Evolutionary conservation across 1,140 invertebrate genomes (phyloP).

Genomic region (Micrasema longulum): DNA sequence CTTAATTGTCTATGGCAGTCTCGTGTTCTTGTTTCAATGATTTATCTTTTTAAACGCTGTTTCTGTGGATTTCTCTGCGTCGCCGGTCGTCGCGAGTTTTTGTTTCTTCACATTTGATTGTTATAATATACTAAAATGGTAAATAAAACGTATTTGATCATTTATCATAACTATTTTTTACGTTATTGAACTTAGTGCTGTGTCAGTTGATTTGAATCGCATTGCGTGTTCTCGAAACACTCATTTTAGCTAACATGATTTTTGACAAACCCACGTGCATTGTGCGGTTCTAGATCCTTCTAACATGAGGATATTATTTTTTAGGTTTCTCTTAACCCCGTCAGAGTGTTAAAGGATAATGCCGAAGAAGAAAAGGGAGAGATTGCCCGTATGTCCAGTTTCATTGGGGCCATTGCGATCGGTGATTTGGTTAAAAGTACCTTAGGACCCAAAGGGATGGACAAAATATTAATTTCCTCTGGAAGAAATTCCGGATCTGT

Average conservation of each 20-base stretch:
- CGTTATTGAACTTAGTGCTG: not conserved
- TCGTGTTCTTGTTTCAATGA: too few relatives aligned
- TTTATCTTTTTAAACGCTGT: too few relatives aligned
- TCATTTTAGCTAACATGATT: conserved; percentile 16
- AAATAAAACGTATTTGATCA: conserved; percentile 2
- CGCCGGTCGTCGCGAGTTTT: conserved; percentile 18
- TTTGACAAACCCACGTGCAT: conserved; percentile 39
- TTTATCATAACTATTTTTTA: not conserved
- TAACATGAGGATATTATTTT: conserved; percentile 17
- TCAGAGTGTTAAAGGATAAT: conserved; percentile 93
- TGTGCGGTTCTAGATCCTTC: conserved; percentile 46
- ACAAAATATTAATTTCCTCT: conserved; percentile 95
- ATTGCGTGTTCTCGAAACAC: too few relatives aligned
- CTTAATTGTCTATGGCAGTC: too few relatives aligned
- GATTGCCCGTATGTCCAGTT: conserved; percentile 94
- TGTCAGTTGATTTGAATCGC: not conserved
- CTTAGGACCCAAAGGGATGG: conserved; percentile 99
- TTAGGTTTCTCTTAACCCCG: conserved; percentile 91
- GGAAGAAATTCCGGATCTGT: conserved; percentile 81
- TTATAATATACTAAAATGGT: conserved; percentile 12
- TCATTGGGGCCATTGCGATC: conserved; percentile 98
- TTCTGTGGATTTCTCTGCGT: conserved; percentile 1
- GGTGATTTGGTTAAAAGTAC: conserved; percentile 99
- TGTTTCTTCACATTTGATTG: conserved; percentile 2
- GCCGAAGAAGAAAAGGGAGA: conserved; percentile 98